Percentiles rank a stretch among this genome's conserved stretches.
Evolutionary conservation across 2,888 invertebrate genomes (phyloP).

Genomic region (Archaeoteleia sp.): DNA sequence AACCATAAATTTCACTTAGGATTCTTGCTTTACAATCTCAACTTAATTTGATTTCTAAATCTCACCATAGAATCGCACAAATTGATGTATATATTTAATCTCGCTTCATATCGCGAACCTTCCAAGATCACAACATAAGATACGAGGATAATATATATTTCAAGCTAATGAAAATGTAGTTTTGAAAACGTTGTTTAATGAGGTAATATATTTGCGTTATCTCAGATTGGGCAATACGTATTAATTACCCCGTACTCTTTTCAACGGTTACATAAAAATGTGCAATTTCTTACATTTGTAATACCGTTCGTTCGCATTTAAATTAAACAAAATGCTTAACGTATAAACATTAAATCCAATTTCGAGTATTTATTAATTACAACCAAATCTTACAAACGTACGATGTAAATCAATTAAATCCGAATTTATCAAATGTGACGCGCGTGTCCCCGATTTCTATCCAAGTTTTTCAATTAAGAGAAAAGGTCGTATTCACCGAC

Average conservation of each 20-base stretch:
- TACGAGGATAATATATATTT: slow-evolving; percentile 13
- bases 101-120: slow-evolving; percentile 2
- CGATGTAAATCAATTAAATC: too few relatives aligned
- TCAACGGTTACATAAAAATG: slow-evolving; percentile 13
- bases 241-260: slow-evolving; percentile 6
- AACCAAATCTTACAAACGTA: too few relatives aligned
- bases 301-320: slow-evolving; percentile 3
- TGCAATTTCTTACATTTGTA: slow-evolving; percentile 14
- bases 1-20: too few relatives aligned
- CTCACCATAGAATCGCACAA: background rate
- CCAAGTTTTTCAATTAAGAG: too few relatives aligned
- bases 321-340: slow-evolving; percentile 2
- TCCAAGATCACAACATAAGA: slow-evolving; percentile 13
- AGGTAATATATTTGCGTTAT: slow-evolving; percentile 25
- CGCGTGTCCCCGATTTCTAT: too few relatives aligned
- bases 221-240: slow-evolving; percentile 9
- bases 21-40: too few relatives aligned
- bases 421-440: too few relatives aligned
- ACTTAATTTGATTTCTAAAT: background rate
- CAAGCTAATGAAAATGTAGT: slow-evolving; percentile 29
- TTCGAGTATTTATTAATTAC: too few relatives aligned
- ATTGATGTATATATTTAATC: slow-evolving; percentile 1
- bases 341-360: too few relatives aligned
- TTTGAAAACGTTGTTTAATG: slow-evolving; percentile 27
- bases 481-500: too few relatives aligned